phyloP scores from a whole-genome alignment of 2,113 vertebrate genomes.

The Peucedramus taeniatus region DNA sequence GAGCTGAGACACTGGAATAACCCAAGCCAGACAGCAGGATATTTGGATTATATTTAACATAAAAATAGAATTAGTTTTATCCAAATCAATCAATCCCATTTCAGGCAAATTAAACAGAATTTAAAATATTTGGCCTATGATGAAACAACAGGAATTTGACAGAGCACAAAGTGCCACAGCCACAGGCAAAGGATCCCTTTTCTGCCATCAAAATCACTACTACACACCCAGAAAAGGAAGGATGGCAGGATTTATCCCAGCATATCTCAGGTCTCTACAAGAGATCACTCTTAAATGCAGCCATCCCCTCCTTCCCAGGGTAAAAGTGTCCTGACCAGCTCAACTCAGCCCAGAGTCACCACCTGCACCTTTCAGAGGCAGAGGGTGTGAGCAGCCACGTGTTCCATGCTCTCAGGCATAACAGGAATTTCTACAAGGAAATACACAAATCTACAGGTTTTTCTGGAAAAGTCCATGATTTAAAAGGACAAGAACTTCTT shows the following conservation, averaged over 20 bases:
- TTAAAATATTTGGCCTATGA: neutral
- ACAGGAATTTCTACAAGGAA: neutral
- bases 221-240: neutral
- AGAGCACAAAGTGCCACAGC: neutral
- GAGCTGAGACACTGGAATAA: neutral
- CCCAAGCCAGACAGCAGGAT: neutral
- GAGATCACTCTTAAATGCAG: neutral
- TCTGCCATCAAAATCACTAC: neutral
- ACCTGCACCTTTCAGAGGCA: neutral
- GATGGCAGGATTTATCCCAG: neutral
- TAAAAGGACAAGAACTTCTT: neutral
- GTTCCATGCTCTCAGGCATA: neutral
- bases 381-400: neutral
- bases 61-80: neutral
- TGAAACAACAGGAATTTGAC: neutral
- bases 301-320: neutral
- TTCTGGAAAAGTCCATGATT: neutral
- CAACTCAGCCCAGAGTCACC: neutral
- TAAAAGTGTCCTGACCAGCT: neutral
- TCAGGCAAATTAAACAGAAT: neutral
- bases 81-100: neutral
- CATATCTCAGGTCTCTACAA: neutral
- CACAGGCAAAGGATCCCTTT: neutral
- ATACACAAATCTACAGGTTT: fast-evolving
- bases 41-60: neutral